Evolutionary conservation across 2,888 invertebrate genomes (phyloP).

Genomic region (Folsomia candida): DNA sequence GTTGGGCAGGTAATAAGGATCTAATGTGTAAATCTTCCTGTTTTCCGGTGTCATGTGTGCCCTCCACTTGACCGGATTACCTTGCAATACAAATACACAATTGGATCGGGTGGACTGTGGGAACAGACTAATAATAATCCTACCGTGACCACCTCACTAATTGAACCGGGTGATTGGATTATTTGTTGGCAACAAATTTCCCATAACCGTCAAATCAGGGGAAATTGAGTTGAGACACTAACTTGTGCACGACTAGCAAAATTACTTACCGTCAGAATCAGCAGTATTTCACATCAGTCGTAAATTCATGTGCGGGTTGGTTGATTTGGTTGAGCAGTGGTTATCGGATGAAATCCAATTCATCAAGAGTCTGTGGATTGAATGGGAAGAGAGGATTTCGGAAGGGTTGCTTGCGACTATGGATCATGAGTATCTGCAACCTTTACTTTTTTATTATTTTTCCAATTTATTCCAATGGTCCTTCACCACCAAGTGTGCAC

Average conservation of each 20-base stretch:
- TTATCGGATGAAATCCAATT: not conserved
- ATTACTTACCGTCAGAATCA: not conserved
- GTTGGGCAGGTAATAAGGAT: constrained; percentile 12
- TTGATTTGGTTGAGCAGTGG: not conserved
- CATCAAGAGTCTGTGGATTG: not conserved
- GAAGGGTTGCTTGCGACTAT: not conserved
- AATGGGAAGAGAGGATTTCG: not conserved
- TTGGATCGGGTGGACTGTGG: not conserved
- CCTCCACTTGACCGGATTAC: not conserved
- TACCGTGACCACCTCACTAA: not conserved
- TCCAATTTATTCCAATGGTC: no score
- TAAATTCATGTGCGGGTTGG: no score
- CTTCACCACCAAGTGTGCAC: no score
- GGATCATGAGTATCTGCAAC: no score
- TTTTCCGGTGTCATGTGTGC: constrained; percentile 20
- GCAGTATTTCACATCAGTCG: not conserved
- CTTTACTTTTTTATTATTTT: no score
- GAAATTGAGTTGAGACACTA: not conserved
- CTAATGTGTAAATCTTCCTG: constrained; percentile 26
- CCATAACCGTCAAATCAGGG: not conserved
- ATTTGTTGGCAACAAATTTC: not conserved
- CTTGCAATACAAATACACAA: not conserved
- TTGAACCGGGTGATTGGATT: not conserved
- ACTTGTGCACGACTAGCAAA: not conserved
- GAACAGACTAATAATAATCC: not conserved